Base-by-base conservation (phyloP, 2,113 vertebrate genomes). In the Petromus typicus region DNA sequence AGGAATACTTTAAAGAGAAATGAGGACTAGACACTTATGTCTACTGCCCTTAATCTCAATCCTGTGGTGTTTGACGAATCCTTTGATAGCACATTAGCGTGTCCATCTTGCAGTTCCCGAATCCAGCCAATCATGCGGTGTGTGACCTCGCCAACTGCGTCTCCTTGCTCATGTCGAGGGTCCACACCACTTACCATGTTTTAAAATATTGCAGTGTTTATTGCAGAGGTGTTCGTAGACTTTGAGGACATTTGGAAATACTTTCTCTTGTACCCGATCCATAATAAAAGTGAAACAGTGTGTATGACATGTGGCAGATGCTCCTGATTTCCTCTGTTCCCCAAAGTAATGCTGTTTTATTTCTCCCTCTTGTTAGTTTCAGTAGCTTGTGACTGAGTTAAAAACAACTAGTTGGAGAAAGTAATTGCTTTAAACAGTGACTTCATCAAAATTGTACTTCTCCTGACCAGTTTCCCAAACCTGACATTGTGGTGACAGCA, bases 61-160 rank as follows among this genome's bases (percentile, higher is more conserved):
- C 56, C 1, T 7, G n/a, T 25, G 17, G 10, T 32, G 32, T 25
- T 25, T 13, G 43, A 69, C 61, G 54, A 61, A 12, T 63, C 37
- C 0, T 32, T 51, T 22, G 10, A 54, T 18, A 6, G 34, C 18
- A 34, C 37, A 5, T 67, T 20, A 27, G 23, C 1, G 0, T 71
- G 71, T 71, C 6, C 2, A 3, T 17, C 7, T 12, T 63, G 37
- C 5, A 8, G 14, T 23, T 20, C 9, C 27, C 30, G 2, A 2
- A 4, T 76, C 54, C n/a, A 23, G 27, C 75, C 17, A 13, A n/a
- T 43, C 27, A 23, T 1, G 34, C 10, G 30, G 43, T 18, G 2
- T 5, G n/a, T n/a, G 40, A 63, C 17, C 30, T n/a, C 23, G 7
- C 37, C 13, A 43, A 32, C 40, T 11, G 5, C 80, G 17, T 2